These are phyloP conservation scores for Cladorhizidae sp. DNA, from an alignment of 37 sponge, comb jelly and placozoan species.

Conservation along the genomic window DNA sequence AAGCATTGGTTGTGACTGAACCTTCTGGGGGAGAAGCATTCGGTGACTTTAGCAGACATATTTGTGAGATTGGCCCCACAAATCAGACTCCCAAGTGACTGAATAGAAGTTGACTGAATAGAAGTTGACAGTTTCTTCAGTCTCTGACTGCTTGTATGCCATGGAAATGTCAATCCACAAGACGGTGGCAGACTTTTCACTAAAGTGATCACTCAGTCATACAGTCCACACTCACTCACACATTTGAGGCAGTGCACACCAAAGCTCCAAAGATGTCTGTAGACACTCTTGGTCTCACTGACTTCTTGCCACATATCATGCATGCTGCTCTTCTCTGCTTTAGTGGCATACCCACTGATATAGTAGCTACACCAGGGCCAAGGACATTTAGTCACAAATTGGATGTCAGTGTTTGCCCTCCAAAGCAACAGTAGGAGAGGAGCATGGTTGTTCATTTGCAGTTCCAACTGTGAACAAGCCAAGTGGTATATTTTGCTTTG, in stretches of 20 bases:
- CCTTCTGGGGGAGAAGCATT: no score
- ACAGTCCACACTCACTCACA: slow-evolving; percentile 50
- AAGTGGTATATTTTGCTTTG: slow-evolving; percentile 51
- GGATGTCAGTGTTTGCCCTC: slow-evolving; percentile 69
- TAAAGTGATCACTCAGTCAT: slow-evolving; percentile 56
- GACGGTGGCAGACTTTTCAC: slow-evolving; percentile 49
- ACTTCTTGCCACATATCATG: slow-evolving; percentile 55
- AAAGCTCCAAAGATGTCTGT: slow-evolving; percentile 47
- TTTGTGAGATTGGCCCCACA: no score
- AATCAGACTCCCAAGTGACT: no score
- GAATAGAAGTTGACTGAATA: no score
- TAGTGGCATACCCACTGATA: slow-evolving; percentile 63
- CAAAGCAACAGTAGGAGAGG: slow-evolving; percentile 57
- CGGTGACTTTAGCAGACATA: no score
- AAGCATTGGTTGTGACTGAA: no score
- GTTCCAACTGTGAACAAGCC: slow-evolving; percentile 7
- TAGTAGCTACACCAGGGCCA: slow-evolving; percentile 42
- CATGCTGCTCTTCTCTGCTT: slow-evolving; percentile 66
- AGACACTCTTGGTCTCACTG: slow-evolving; percentile 14
- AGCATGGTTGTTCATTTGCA: slow-evolving; percentile 55
- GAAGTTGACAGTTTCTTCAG: no score
- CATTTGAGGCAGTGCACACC: slow-evolving; percentile 11
- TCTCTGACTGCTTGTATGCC: slow-evolving; percentile 41
- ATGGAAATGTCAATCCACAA: slow-evolving; percentile 37
- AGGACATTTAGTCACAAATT: slow-evolving; percentile 45